A percentile compares a stretch with the other conserved stretches of the same genome.
phyloP scores from a whole-genome alignment of 2,797 vertebrate species.

The Austrolebias charrua region DNA sequence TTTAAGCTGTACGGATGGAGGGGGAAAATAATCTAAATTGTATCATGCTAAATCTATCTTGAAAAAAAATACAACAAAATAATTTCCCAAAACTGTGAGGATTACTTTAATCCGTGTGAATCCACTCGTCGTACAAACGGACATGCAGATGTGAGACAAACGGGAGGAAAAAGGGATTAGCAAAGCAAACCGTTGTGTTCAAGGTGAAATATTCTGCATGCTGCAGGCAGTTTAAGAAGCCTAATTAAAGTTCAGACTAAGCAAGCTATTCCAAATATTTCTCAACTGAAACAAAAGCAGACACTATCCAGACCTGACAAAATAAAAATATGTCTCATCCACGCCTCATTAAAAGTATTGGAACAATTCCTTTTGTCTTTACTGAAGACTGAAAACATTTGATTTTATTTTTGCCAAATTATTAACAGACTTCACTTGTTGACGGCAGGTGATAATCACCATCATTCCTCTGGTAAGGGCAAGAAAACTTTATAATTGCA shows the following conservation, averaged over 20 bases:
- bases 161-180: background rate
- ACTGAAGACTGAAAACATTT: too few species aligned
- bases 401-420: too few species aligned
- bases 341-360: too few species aligned
- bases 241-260: background rate
- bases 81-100: background rate
- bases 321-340: background rate
- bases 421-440: too few species aligned
- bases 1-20: background rate
- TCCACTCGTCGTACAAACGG: background rate
- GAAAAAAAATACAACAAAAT: too few species aligned
- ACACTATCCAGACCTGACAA: background rate
- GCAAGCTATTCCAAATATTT: background rate
- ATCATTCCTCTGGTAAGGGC: too few species aligned
- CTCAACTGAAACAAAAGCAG: background rate
- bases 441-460: too few species aligned
- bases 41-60: too few species aligned
- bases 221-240: too few species aligned
- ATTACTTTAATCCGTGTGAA: background rate
- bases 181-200: background rate
- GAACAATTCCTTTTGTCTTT: too few species aligned
- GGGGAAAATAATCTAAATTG: too few species aligned
- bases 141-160: background rate
- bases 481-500: too few species aligned
- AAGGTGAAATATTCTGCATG: background rate